Conservation (phyloP, 1,140 invertebrate species). For the Euwallacea similis region DNA sequence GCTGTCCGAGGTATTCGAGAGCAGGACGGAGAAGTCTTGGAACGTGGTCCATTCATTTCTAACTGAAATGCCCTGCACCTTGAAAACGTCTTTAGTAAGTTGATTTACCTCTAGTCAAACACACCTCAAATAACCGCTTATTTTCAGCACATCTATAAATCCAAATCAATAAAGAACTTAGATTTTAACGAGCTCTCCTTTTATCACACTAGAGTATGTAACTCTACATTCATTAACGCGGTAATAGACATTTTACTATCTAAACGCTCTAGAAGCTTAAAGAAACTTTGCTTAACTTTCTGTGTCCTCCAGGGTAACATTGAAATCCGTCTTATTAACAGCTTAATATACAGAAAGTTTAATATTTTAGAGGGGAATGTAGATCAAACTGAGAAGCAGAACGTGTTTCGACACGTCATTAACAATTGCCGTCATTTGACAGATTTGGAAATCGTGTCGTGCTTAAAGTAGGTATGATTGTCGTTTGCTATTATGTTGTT, state of each 20-base stretch:
- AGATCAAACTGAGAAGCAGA: slow-evolving; percentile 32
- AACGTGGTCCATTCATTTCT: slow-evolving; percentile 19
- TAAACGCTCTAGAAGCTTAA: slow-evolving; percentile 31
- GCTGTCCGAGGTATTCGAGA: slow-evolving; percentile 31
- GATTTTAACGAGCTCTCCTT: slow-evolving; percentile 37
- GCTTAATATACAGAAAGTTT: slow-evolving; percentile 37
- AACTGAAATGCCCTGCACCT: slow-evolving; percentile 20
- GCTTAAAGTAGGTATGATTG: slow-evolving; percentile 31
- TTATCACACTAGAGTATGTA: slow-evolving; percentile 29
- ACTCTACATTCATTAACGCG: slow-evolving; percentile 32
- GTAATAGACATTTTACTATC: slow-evolving; percentile 35
- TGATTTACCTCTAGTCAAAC: neutral
- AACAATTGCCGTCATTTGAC: slow-evolving; percentile 31
- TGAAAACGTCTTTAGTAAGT: slow-evolving; percentile 28
- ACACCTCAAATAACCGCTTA: neutral
- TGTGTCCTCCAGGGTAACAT: slow-evolving; percentile 38
- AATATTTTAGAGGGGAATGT: slow-evolving; percentile 36
- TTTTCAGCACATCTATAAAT: slow-evolving; percentile 32
- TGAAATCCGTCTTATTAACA: slow-evolving; percentile 33
- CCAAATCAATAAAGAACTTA: slow-evolving; percentile 21
- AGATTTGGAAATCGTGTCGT: slow-evolving; percentile 30
- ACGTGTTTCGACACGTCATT: slow-evolving; percentile 34
- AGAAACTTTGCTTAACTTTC: slow-evolving; percentile 30
- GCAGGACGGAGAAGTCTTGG: slow-evolving; percentile 33
- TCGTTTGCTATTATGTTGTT: neutral